These are phyloP conservation scores for Nomada fucata DNA, from an alignment of 2,888 invertebrate species.

Conservation along the genomic window DNA sequence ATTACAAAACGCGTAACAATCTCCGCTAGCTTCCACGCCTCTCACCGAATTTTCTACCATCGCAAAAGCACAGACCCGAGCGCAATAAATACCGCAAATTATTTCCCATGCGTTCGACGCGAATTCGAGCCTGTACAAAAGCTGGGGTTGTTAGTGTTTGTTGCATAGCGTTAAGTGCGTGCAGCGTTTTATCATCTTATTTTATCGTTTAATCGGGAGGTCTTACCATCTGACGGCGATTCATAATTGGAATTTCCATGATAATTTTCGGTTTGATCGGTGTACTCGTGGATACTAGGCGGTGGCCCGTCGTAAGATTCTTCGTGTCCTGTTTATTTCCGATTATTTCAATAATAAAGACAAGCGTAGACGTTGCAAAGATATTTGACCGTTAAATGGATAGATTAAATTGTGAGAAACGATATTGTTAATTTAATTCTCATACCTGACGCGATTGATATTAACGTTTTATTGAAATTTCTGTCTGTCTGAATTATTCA, in stretches of 20 bases:
- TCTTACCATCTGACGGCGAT: constrained; percentile 75
- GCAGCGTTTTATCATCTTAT: neutral
- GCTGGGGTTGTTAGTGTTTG: neutral
- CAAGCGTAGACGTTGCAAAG: no score
- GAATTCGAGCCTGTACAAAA: neutral
- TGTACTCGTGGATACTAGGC: constrained; percentile 72
- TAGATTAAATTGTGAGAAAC: no score
- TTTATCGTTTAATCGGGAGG: neutral
- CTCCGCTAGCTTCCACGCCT: neutral
- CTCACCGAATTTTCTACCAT: constrained; percentile 25
- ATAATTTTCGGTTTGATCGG: constrained; percentile 56
- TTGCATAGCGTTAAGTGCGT: neutral
- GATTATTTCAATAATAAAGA: neutral
- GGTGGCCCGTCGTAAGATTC: constrained; percentile 75
- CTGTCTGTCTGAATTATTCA: no score
- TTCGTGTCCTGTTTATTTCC: constrained; percentile 64
- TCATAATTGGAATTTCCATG: constrained; percentile 64
- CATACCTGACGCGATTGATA: no score
- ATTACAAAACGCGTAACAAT: constrained; percentile 34
- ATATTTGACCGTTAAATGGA: no score
- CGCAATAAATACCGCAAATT: neutral
- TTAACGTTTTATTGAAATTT: no score
- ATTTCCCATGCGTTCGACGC: neutral
- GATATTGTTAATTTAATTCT: no score
- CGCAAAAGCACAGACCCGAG: neutral